A percentile compares a stretch with the other conserved stretches of the same genome.
These are phyloP conservation scores for Copsychus sechellarum DNA, from an alignment of 2,113 vertebrate species.

Conservation along the genomic window DNA sequence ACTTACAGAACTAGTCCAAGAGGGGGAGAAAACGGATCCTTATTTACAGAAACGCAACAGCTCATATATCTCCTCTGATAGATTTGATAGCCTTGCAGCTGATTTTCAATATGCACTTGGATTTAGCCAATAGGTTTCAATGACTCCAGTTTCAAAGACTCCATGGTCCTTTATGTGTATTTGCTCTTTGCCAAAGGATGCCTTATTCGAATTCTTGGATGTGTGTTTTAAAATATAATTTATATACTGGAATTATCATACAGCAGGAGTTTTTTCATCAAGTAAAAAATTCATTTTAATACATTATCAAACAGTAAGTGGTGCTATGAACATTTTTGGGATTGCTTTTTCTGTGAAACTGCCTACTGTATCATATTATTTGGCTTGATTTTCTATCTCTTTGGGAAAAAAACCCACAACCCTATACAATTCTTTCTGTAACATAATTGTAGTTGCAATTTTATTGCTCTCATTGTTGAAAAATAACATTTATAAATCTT, in stretches of 20 bases:
- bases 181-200: not conserved
- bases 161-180: not conserved
- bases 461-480: not conserved
- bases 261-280: not conserved
- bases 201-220: not conserved
- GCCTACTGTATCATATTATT: not conserved
- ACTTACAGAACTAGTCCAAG: not conserved
- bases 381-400: not conserved
- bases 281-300: fast-evolving
- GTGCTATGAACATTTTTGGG: not conserved
- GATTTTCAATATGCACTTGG: not conserved
- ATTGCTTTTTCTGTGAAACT: not conserved
- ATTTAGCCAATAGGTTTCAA: not conserved
- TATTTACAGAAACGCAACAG: not conserved
- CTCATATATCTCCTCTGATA: not conserved
- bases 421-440: not conserved
- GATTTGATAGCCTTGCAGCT: not conserved
- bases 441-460: not conserved
- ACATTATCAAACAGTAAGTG: not conserved
- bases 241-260: not conserved
- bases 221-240: not conserved
- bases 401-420: not conserved
- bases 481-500: not conserved
- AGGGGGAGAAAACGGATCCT: not conserved
- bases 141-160: not conserved